These are phyloP conservation scores for Siniperca obscura DNA, from an alignment of 2,797 vertebrate species.

Conservation along the genomic window DNA sequence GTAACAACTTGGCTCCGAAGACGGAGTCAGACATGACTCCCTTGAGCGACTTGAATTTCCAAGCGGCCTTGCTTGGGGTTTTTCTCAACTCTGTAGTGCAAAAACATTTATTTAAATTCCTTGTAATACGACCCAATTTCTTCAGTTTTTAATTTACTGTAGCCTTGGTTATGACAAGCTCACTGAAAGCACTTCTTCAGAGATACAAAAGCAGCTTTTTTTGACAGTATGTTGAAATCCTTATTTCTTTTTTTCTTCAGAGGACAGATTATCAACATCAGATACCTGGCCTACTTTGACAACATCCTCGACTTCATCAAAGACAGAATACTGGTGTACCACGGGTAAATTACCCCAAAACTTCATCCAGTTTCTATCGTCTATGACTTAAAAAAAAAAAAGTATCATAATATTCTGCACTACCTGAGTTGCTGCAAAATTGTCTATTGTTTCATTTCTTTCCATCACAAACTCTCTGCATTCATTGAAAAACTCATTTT, in stretches of 20 bases:
- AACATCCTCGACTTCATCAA: constrained; percentile 98
- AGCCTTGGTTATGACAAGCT: neutral
- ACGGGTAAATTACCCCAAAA: constrained; percentile 86
- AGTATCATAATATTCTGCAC: neutral
- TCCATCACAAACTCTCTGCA: neutral
- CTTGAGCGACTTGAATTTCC: neutral
- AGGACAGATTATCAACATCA: constrained; percentile 97
- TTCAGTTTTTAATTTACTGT: neutral
- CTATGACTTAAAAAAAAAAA: neutral
- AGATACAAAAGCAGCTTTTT: neutral
- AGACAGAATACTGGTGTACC: constrained; percentile 97
- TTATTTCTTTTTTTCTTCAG: constrained; percentile 71
- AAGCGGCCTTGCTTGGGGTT: neutral
- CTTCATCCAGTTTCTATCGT: neutral
- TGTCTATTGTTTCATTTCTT: neutral
- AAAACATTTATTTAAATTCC: neutral
- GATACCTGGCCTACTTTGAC: constrained; percentile 97
- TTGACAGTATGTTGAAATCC: neutral
- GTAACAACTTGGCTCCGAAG: constrained; percentile 71
- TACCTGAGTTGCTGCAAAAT: neutral
- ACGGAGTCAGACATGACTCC: neutral
- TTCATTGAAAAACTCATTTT: neutral
- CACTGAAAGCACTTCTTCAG: neutral
- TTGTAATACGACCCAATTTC: neutral
- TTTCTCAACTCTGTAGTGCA: neutral